Percentiles rank a stretch among this genome's conserved stretches.
Conservation (phyloP, 2,888 invertebrate genomes). For the Lacanobia oleracea region DNA sequence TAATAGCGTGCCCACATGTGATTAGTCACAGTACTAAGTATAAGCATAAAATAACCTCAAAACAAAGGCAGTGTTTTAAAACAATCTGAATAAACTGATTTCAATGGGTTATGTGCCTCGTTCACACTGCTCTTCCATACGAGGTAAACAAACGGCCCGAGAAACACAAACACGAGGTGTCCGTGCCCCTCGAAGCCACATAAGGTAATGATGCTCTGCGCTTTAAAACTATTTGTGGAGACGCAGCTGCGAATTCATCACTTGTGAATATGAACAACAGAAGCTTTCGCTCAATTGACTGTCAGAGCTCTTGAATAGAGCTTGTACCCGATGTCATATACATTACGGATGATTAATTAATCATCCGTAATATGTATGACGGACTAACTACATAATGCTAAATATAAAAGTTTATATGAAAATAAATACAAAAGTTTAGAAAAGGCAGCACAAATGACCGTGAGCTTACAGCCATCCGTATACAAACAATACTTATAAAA, state of each 20-base stretch:
- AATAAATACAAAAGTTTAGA: not conserved
- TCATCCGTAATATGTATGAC: too few species aligned
- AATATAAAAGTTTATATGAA: too few species aligned
- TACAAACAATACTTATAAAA: conserved; percentile 3
- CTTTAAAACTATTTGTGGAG: conserved; percentile 42
- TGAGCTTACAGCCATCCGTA: not conserved
- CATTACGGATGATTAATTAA: not conserved
- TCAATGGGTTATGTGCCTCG: conserved; percentile 39
- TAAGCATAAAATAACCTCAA: conserved; percentile 16
- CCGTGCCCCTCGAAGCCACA: conserved; percentile 33
- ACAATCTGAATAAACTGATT: conserved; percentile 52
- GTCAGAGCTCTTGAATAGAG: not conserved
- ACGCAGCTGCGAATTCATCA: conserved; percentile 45
- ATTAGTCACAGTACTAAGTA: conserved; percentile 45
- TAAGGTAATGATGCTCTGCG: conserved; percentile 50
- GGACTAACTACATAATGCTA: not conserved
- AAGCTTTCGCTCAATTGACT: conserved; percentile 29
- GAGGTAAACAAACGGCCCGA: conserved; percentile 55
- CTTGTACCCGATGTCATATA: not conserved
- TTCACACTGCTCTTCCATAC: conserved; percentile 55
- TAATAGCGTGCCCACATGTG: conserved; percentile 26
- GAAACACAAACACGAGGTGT: conserved; percentile 53
- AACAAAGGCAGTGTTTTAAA: conserved; percentile 44
- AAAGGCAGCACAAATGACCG: not conserved
- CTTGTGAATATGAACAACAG: conserved; percentile 32